Percentiles rank a stretch among this genome's conserved stretches.
Conservation (phyloP, 1,140 invertebrate genomes). For the Dendroctonus ponderosae region DNA sequence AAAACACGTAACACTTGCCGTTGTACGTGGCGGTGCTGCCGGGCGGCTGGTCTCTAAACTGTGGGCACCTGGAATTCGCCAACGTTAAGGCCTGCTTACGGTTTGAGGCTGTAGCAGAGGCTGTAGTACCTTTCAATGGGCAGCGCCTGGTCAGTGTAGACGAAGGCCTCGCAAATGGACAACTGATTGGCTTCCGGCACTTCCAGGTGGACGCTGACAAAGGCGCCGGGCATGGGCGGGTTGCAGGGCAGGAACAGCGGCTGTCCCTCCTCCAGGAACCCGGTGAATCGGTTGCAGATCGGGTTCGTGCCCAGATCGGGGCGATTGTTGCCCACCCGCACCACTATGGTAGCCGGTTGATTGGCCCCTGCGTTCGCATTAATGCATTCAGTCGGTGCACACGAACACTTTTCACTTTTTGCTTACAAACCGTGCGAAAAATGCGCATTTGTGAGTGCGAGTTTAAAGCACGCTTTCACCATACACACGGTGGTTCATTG, state of each 20-base stretch:
- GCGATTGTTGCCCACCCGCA: constrained; percentile 91
- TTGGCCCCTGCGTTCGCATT: constrained; percentile 54
- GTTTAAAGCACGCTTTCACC: too few species aligned
- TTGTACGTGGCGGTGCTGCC: constrained; percentile 92
- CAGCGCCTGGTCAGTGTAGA: constrained; percentile 91
- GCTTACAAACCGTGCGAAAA: too few species aligned
- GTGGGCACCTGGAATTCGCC: too few species aligned
- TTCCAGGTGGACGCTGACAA: constrained; percentile 89
- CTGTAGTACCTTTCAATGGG: constrained; percentile 92
- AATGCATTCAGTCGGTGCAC: too few species aligned
- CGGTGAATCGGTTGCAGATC: constrained; percentile 87
- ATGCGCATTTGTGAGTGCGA: too few species aligned
- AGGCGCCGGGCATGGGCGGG: constrained; percentile 92
- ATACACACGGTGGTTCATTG: too few species aligned
- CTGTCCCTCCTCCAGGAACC: constrained; percentile 83
- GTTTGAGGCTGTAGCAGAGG: too few species aligned
- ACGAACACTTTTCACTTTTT: too few species aligned
- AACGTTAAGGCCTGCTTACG: too few species aligned
- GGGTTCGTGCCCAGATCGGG: constrained; percentile 91
- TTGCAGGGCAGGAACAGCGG: constrained; percentile 91
- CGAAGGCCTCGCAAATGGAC: constrained; percentile 93
- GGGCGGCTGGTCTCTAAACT: constrained; percentile 87
- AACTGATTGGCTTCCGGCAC: constrained; percentile 67
- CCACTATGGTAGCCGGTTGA: constrained; percentile 81
- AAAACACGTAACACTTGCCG: constrained; percentile 95